Base-by-base conservation (phyloP, 2,113 vertebrate species). In the Greenwoodochromis staneri region DNA sequence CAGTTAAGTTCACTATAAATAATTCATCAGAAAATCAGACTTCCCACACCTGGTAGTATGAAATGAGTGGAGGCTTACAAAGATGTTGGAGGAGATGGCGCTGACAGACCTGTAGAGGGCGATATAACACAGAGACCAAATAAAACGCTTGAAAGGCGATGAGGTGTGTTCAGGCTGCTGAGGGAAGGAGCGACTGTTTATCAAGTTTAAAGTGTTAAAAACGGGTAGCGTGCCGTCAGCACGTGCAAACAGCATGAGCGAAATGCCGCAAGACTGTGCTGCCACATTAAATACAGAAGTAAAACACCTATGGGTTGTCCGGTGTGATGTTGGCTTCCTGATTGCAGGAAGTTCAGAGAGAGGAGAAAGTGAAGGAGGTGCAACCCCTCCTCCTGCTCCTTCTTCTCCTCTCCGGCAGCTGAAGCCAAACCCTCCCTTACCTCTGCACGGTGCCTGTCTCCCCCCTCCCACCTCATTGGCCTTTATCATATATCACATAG, bases 21-120 rank as follows among this genome's bases (percentile, higher is more conserved):
- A 66, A 38, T 66, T 66, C 5, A n/a, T 66, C 6, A 5, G 34
- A 21, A 69, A 8, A 21, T 69, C 63, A 8, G 63, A 69, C 34
- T 13, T 2, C 34, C 6, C 61, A 38, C 34, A 3, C 34, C 31
- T 63, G 59, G 9, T 40, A 0, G 19, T 4, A 27, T 3, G 19
- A 55, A 55, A 59, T 2, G 12, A 42, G 0, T 1, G 17, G 7
- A 54, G 14, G 24, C 14, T 53, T 38, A n/a, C 16, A 4, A 80
- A 57, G 38, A 71, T 85, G 84, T 82, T 80, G 14, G 8, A 36
- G 57, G 38, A 47, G 6, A 54, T 81, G 5, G 9, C 55, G 24
- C 81, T 42, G 80, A 59, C 36, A 14, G 14, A 66, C 17, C 91
- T 71, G 76, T 53, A 93, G 95, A 66, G 90, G 94, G 91, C 90